Evolutionary conservation across 2,113 vertebrate genomes (phyloP).

Genomic region (Ceyx margarethae): DNA sequence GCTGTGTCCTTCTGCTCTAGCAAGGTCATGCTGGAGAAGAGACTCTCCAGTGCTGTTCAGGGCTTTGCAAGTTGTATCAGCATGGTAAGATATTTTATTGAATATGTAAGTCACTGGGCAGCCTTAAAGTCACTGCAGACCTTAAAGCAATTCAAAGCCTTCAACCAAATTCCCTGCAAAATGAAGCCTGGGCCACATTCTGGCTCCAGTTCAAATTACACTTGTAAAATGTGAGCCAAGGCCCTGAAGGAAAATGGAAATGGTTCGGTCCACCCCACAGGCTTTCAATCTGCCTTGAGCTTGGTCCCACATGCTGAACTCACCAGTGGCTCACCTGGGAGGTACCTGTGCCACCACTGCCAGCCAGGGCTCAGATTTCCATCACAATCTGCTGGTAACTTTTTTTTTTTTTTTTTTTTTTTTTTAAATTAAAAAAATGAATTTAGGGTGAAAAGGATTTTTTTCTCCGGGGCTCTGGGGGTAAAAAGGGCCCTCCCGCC

Average conservation of each 20-base stretch:
- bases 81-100: neutral
- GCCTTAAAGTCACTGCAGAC: neutral
- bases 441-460: too few relatives aligned
- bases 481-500: too few relatives aligned
- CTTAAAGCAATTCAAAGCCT: neutral
- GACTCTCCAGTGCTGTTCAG: neutral
- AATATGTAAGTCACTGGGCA: neutral
- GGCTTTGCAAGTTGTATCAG: neutral
- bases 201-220: neutral
- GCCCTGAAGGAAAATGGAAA: neutral
- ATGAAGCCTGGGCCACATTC: neutral
- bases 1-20: neutral
- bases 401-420: neutral
- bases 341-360: neutral
- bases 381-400: neutral
- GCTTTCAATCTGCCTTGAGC: neutral
- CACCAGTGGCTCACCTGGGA: accelerated
- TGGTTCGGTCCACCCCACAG: neutral
- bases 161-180: neutral
- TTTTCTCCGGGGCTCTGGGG: too few relatives aligned
- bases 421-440: neutral
- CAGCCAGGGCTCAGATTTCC: neutral
- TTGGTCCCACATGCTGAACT: accelerated
- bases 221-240: neutral
- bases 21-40: neutral